Percentiles rank a stretch among this genome's conserved stretches.
phyloP scores from a whole-genome alignment of 2,113 vertebrate species.

The Geococcyx californianus region DNA sequence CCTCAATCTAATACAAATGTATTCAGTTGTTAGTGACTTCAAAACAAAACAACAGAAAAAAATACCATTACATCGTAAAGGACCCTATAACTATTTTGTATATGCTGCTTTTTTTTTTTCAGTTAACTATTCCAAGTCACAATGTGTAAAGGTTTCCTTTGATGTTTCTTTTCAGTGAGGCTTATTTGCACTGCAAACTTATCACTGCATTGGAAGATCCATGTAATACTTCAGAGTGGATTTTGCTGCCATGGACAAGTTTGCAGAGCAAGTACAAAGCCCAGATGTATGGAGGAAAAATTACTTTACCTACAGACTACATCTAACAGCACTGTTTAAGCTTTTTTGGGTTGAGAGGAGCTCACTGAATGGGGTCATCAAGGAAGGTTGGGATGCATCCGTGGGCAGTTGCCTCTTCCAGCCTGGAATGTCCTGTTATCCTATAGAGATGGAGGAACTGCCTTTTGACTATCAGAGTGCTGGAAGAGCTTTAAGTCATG shows the following conservation, averaged over 20 bases:
- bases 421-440: neutral
- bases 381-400: neutral
- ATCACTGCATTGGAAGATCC: neutral
- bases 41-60: neutral
- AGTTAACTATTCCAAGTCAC: neutral
- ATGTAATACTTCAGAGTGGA: neutral
- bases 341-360: accelerated
- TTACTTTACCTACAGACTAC: neutral
- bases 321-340: neutral
- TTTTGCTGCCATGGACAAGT: neutral
- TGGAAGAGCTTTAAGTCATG: neutral
- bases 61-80: neutral
- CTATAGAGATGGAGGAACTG: neutral
- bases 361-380: neutral
- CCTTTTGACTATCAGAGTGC: neutral
- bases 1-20: neutral
- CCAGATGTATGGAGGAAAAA: neutral
- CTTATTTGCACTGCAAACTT: neutral
- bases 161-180: neutral
- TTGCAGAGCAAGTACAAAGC: neutral
- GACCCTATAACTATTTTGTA: neutral
- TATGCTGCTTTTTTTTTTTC: neutral
- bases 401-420: neutral
- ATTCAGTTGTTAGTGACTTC: neutral
- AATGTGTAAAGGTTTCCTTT: neutral